Evolutionary conservation across 1,140 invertebrate genomes (phyloP).

Genomic region (Orussus abietinus): DNA sequence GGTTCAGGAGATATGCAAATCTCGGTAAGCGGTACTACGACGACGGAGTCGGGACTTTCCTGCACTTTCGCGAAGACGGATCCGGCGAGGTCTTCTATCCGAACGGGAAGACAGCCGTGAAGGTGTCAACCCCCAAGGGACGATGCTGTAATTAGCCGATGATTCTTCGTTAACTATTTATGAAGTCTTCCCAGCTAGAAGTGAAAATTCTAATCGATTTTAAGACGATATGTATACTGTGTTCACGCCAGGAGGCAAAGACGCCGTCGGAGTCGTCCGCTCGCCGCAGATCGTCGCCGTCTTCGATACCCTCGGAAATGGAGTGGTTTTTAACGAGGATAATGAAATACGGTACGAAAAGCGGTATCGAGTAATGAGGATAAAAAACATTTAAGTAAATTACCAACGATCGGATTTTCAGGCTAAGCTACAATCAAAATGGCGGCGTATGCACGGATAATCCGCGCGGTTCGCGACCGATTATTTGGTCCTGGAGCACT

Average conservation of each 20-base stretch:
- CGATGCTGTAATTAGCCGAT: conserved; percentile 34
- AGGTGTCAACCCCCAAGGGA: conserved; percentile 18
- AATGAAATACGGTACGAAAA: conserved; percentile 19
- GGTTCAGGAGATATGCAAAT: conserved; percentile 18
- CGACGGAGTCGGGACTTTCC: conserved; percentile 18
- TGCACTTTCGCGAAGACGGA: conserved; percentile 21
- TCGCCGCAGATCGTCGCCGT: conserved; percentile 25
- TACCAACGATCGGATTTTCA: conserved; percentile 16
- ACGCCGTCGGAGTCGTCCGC: conserved; percentile 18
- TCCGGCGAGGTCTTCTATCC: conserved; percentile 29
- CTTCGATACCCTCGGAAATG: conserved; percentile 30
- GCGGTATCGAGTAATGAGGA: conserved; percentile 2
- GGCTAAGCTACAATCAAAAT: conserved; percentile 35
- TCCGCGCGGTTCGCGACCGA: conserved; percentile 22
- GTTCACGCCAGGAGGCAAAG: conserved; percentile 30
- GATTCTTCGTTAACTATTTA: conserved; percentile 19
- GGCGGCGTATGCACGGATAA: conserved; percentile 31
- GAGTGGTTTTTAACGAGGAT: conserved; percentile 25
- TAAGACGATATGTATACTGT: conserved; percentile 34
- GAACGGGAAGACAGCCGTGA: conserved; percentile 23
- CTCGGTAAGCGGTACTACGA: conserved; percentile 18
- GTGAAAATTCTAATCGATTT: conserved; percentile 30
- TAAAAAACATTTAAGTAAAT: conserved; percentile 6
- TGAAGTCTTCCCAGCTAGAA: conserved; percentile 10
- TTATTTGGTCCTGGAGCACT: conserved; percentile 27